Conservation (phyloP, 2,888 invertebrate species). For the Eustalomyia histrio region DNA sequence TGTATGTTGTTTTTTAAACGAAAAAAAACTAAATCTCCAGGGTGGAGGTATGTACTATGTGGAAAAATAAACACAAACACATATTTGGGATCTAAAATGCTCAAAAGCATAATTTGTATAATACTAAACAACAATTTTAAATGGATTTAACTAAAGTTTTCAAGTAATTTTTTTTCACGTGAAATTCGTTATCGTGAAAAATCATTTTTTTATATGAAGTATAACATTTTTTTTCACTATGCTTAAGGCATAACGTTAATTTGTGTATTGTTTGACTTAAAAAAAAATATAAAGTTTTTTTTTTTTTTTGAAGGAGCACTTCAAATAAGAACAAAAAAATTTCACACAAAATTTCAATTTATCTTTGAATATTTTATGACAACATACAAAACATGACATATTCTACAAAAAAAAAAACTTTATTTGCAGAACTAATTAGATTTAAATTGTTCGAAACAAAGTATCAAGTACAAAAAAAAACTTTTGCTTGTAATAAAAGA, state of each 20-base stretch:
- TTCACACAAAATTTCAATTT: conserved; percentile 26
- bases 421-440: background rate
- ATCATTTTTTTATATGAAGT: too few relatives aligned
- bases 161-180: background rate
- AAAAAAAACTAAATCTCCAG: too few relatives aligned
- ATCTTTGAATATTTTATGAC: background rate
- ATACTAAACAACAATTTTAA: conserved; percentile 13
- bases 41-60: background rate
- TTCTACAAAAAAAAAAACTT: background rate
- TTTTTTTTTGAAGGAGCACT: background rate
- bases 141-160: conserved; percentile 4
- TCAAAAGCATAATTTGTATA: conserved; percentile 17
- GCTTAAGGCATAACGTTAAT: too few relatives aligned
- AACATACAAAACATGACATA: background rate
- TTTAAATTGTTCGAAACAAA: conserved; percentile 6
- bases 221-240: too few relatives aligned
- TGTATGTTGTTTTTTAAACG: too few relatives aligned
- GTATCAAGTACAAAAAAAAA: background rate
- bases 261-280: background rate
- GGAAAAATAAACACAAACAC: background rate
- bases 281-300: background rate
- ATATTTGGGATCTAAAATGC: background rate
- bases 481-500: background rate
- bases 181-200: too few relatives aligned
- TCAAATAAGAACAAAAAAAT: background rate